Evolutionary conservation across 1,140 invertebrate genomes (phyloP).

Genomic region (Cepaea nemoralis): DNA sequence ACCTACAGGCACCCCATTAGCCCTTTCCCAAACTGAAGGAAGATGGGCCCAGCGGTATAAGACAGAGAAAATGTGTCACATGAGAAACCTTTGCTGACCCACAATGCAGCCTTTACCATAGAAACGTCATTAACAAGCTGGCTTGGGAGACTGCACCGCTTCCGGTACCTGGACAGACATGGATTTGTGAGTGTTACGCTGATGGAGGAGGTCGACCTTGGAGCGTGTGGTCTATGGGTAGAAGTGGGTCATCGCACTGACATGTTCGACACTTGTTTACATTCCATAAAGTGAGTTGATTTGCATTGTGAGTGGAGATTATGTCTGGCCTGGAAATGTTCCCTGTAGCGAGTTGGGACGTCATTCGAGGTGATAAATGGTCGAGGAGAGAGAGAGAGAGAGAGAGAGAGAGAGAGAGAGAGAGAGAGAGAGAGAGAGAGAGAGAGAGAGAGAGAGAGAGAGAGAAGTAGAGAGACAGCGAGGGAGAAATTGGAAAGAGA

Average conservation of each 20-base stretch:
- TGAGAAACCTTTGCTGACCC: not conserved
- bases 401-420: not conserved
- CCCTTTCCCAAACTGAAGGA: too few species aligned
- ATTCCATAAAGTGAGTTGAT: not conserved
- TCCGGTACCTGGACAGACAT: conserved; percentile 9
- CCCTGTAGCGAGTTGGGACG: not conserved
- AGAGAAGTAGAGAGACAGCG: not conserved
- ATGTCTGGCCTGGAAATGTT: not conserved
- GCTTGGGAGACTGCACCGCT: not conserved
- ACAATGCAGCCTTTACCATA: not conserved
- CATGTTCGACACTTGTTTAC: not conserved
- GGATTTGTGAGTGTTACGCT: not conserved
- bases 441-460: too few species aligned
- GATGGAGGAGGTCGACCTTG: not conserved
- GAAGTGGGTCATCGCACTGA: not conserved
- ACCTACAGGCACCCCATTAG: too few species aligned
- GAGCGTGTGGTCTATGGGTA: not conserved
- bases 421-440: not conserved
- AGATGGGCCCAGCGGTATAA: too few species aligned
- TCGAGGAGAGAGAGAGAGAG: too few species aligned
- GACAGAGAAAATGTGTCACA: too few species aligned
- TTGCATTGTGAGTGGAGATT: not conserved
- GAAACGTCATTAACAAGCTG: not conserved
- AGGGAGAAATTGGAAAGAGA: too few species aligned
- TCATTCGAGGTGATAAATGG: too few species aligned